A percentile compares a stretch with the other conserved stretches of the same genome.
These are phyloP conservation scores for Leptodirus hochenwartii DNA, from an alignment of 2,888 invertebrate genomes.

Conservation along the genomic window DNA sequence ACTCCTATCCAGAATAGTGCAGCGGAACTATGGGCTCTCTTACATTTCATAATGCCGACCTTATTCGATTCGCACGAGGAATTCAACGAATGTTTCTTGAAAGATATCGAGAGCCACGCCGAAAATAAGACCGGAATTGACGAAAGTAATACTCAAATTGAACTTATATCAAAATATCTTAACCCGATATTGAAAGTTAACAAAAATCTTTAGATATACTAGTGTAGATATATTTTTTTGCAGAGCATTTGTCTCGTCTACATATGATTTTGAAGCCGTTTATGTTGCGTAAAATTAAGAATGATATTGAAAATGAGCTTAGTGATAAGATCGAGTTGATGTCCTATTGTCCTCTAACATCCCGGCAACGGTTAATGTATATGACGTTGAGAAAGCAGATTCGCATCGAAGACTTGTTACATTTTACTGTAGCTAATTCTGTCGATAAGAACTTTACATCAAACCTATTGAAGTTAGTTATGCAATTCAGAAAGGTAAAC, in stretches of 20 bases:
- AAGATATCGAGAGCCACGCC: slow-evolving; percentile 90
- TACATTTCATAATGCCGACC: slow-evolving; percentile 94
- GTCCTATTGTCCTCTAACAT: slow-evolving; percentile 80
- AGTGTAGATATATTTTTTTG: too few relatives aligned
- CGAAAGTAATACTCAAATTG: too few relatives aligned
- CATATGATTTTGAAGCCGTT: slow-evolving; percentile 94
- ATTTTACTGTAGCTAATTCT: slow-evolving; percentile 55
- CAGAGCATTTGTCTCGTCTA: slow-evolving; percentile 77
- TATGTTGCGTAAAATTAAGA: slow-evolving; percentile 87
- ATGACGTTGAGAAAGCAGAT: slow-evolving; percentile 90
- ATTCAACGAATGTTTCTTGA: slow-evolving; percentile 95
- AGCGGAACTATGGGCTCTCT: slow-evolving; percentile 87
- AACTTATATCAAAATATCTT: too few relatives aligned
- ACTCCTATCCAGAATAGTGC: slow-evolving; percentile 95
- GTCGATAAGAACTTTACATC: slow-evolving; percentile 80
- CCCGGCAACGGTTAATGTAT: slow-evolving; percentile 75
- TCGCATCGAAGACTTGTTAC: slow-evolving; percentile 73
- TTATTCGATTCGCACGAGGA: slow-evolving; percentile 92
- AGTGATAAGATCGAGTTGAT: slow-evolving; percentile 91
- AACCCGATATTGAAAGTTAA: too few relatives aligned
- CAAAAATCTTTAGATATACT: too few relatives aligned
- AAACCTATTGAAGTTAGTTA: slow-evolving; percentile 92
- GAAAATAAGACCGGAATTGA: slow-evolving; percentile 92
- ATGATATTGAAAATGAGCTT: slow-evolving; percentile 88
- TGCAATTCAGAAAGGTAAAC: slow-evolving; percentile 88